A percentile compares a stretch with the other conserved stretches of the same genome.
Evolutionary conservation across 1,140 invertebrate genomes (phyloP).

Genomic region (Calosoma granatense): DNA sequence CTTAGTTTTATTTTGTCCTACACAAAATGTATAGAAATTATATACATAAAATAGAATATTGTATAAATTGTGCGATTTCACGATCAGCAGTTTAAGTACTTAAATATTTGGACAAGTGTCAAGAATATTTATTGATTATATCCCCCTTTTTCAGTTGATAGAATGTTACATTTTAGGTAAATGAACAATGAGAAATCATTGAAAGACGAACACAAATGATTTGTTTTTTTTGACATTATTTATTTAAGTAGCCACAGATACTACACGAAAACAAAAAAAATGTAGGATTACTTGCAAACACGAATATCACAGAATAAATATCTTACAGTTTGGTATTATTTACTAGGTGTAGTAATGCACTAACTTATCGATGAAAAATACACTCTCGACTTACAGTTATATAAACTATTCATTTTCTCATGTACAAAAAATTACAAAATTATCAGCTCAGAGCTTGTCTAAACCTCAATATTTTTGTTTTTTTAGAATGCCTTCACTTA

Average conservation of each 20-base stretch:
- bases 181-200: no score
- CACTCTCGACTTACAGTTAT: background rate
- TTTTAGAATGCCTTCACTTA: constrained; percentile 4
- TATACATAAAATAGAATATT: no score
- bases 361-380: constrained; percentile 1
- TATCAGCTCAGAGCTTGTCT: background rate
- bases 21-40: no score
- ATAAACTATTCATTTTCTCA: background rate
- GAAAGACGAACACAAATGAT: no score
- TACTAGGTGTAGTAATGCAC: background rate
- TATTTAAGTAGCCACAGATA: constrained; percentile 6
- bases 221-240: background rate
- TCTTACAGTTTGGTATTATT: constrained; percentile 4
- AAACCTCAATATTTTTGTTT: background rate
- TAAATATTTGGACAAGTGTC: no score
- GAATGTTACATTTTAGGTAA: no score
- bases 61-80: no score
- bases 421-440: constrained; percentile 9
- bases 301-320: constrained; percentile 9
- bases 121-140: no score
- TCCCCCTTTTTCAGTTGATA: no score
- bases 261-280: constrained; percentile 5
- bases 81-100: no score
- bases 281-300: constrained; percentile 3
- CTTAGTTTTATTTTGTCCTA: no score